Conservation (phyloP, 2,888 invertebrate species). For the Acrobasis repandana region DNA sequence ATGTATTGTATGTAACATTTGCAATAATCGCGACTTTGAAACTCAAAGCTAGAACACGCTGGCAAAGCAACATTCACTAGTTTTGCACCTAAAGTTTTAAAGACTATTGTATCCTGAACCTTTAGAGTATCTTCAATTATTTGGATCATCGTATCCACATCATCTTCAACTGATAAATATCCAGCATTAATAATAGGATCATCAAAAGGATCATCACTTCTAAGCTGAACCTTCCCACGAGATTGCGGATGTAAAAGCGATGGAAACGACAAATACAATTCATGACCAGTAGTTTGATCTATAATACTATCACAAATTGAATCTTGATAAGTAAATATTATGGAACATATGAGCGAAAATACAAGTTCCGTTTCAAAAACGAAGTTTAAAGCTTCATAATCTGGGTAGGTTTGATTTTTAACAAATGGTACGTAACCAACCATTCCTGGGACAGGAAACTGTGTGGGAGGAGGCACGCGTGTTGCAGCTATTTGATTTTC, state of each 20-base stretch:
- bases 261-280: conserved; percentile 27
- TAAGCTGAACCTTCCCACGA: conserved; percentile 77
- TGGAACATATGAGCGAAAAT: conserved; percentile 32
- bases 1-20: conserved; percentile 40
- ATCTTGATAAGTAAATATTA: conserved; percentile 34
- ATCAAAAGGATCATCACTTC: conserved; percentile 74
- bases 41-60: conserved; percentile 28
- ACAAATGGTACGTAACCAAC: conserved; percentile 77
- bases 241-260: conserved; percentile 67
- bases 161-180: conserved; percentile 78
- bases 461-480: conserved; percentile 41
- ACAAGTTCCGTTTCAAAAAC: conserved; percentile 30
- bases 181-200: conserved; percentile 83
- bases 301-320: conserved; percentile 37
- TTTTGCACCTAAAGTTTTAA: conserved; percentile 50
- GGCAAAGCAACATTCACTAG: conserved; percentile 38
- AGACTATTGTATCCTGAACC: conserved; percentile 61
- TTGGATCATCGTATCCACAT: conserved; percentile 63
- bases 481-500: conserved; percentile 45
- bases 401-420: conserved; percentile 71
- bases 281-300: conserved; percentile 31
- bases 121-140: conserved; percentile 52
- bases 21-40: conserved; percentile 57
- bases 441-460: conserved; percentile 40
- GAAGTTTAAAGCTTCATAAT: conserved; percentile 48